A percentile compares a stretch with the other conserved stretches of the same genome.
Conservation (phyloP, 92 coral and sea anemone species). For the Palythoa grandis region DNA sequence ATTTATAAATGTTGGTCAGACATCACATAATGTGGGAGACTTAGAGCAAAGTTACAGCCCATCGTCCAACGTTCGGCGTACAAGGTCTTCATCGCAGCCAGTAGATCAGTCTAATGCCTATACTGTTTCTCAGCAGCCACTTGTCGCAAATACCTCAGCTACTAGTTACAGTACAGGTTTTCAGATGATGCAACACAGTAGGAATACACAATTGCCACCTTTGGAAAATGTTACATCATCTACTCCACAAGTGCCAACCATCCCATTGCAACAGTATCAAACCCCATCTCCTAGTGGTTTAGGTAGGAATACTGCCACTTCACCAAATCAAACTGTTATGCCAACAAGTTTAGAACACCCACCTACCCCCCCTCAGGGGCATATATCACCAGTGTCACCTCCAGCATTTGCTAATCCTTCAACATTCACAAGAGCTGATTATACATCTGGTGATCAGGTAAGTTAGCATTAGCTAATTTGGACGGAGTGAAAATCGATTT, state of each 20-base stretch:
- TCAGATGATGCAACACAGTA: constrained; percentile 1
- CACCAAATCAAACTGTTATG: background rate
- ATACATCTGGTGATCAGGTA: constrained; percentile 19
- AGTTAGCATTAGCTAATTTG: background rate
- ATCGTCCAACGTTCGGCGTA: background rate
- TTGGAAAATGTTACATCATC: constrained; percentile 32
- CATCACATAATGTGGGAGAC: constrained; percentile 26
- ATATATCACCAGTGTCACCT: background rate
- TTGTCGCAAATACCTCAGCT: background rate
- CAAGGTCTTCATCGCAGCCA: background rate
- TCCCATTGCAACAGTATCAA: constrained; percentile 48
- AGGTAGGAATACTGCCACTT: background rate
- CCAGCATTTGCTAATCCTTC: constrained; percentile 3
- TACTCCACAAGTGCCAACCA: constrained; percentile 43
- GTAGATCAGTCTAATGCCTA: background rate
- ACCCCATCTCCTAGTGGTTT: constrained; percentile 2
- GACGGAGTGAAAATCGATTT: no score
- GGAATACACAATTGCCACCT: constrained; percentile 54
- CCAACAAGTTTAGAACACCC: constrained; percentile 7
- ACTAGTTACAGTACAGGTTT: background rate
- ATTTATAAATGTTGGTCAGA: background rate
- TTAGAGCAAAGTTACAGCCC: constrained; percentile 8
- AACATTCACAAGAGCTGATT: background rate
- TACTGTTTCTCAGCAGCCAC: background rate
- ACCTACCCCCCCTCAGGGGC: background rate